Base-by-base conservation (phyloP, 2,113 vertebrate genomes). In the Scatophagus argus region DNA sequence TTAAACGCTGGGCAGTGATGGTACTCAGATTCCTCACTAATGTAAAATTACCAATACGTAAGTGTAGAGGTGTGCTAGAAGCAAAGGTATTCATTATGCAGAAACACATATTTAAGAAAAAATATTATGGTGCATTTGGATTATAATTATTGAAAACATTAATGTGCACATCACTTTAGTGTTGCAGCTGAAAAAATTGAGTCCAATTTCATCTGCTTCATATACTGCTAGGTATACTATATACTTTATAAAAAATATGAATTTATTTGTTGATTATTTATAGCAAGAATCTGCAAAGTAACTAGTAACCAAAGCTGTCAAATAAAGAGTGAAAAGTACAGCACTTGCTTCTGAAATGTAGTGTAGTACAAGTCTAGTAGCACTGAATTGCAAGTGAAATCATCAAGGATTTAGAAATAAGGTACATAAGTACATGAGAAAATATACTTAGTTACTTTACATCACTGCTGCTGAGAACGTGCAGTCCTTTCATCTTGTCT, bases 291-390 rank as follows among this genome's bases (percentile, higher is more conserved):
- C 7, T 31, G 8, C 21, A 7, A 52, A 21, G 47, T 52, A 52
- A 52, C 1, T 12, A 21, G 47, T 52, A 52, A 52, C 1, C 5
- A 31, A 29, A 65, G 13, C 32, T 51, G 46, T 36, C 14, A 51
- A 47, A 34, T 47, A 34, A 51, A 66, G 10, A 65, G 27, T n/a
- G n/a, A 32, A 66, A 66, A 25, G 61, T 19, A 55, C 29, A 55
- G 19, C 19, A 32, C 19, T 10, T 31, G 29, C 16, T 2, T 54
- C 32, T 65, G 31, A 7, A 10, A 9, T 49, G 6, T n/a, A n/a
- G 11, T 31, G 7, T 8, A 43, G 17, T n/a, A n/a, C 0, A 64
- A 16, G 3, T 52, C 13, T 29, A 39, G 8, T 1, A 27, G n/a
- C 46, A 49, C 10, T 49, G 21, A 23, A 47, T 39, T 11, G 38